A percentile compares a stretch with the other conserved stretches of the same genome.
Conservation (phyloP, 1,140 invertebrate species). For the Trypoxylus dichotomus region DNA sequence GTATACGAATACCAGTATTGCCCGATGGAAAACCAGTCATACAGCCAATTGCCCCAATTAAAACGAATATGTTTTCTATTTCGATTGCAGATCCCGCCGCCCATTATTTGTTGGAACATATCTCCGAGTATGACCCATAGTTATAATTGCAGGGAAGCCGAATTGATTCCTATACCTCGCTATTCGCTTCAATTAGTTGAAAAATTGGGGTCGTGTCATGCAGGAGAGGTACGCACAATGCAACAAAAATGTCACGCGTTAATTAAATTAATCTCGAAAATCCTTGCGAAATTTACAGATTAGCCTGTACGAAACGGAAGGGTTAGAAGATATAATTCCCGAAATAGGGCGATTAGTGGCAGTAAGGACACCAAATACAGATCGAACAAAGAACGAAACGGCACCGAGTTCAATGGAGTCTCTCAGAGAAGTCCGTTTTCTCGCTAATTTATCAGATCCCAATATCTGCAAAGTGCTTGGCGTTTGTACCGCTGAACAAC, state of each 20-base stretch:
- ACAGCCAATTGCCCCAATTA: conserved; percentile 10
- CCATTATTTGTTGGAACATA: conserved; percentile 64
- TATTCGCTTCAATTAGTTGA: conserved; percentile 70
- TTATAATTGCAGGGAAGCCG: conserved; percentile 63
- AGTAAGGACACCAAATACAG: conserved; percentile 53
- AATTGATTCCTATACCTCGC: conserved; percentile 65
- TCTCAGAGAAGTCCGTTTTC: conserved; percentile 69
- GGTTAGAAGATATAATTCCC: conserved; percentile 55
- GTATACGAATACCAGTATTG: background rate
- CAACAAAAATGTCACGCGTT: background rate
- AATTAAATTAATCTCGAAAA: conserved; percentile 26
- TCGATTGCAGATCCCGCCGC: conserved; percentile 58
- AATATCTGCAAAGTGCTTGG: conserved; percentile 76
- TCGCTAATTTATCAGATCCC: conserved; percentile 72
- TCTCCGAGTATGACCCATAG: conserved; percentile 64
- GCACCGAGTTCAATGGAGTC: conserved; percentile 52
- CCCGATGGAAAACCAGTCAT: background rate
- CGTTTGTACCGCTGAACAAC: conserved; percentile 64
- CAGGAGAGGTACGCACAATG: conserved; percentile 66
- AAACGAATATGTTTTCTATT: conserved; percentile 20
- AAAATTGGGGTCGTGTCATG: conserved; percentile 72
- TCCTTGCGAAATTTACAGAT: conserved; percentile 51
- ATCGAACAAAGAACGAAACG: conserved; percentile 48
- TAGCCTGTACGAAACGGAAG: conserved; percentile 60
- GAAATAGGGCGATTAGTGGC: conserved; percentile 56